Base-by-base conservation (phyloP, 2,888 invertebrate species). In the Phasia obesa region DNA sequence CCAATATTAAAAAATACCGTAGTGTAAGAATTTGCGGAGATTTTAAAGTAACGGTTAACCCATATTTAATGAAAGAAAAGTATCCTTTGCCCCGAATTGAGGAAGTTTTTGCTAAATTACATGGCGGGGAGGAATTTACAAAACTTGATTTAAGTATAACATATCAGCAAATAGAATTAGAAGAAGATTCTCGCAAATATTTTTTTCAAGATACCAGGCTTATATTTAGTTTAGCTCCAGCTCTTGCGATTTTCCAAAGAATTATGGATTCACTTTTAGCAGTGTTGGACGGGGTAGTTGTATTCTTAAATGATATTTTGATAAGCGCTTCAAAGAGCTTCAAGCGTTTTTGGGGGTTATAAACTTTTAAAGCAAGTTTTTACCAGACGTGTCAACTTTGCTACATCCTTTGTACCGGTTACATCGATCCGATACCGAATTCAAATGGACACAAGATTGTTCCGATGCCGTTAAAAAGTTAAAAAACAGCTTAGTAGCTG, bases 141-240 rank as follows among this genome's bases (percentile, higher is more conserved):
- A 88, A 88, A 75, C 57, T 90, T 5, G 88, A 90, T 84, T 85
- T 88, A 27, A 71, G 85, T 0, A 85, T 87, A 38, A 88, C 89
- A 0, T 90, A 89, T 69, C 88, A 89, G 75, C 89, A 90, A 85
- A 81, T 90, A 5, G 86, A 85, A 53, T 70, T 90, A 11, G 87
- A 88, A 21, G 87, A 88, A 17, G 79, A 86, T 23, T 86, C 86
- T 0, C 78, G 82, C 17, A 85, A 44, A 17, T 44, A 17, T 44
- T 1, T 44, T 17, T 85, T 80, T 57, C 78, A 77, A 59, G 84
- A 85, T 55, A 85, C 74, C 0, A 35, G 84, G 19, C 57, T 90
- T 23, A 88, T 89, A 9, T 90, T 87, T 84, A 90, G 90, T 0
- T 87, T 88, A 55, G 88, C 89, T 25, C 88, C 89, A 25, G 89